These are phyloP conservation scores for Ferdinandea cuprea DNA, from an alignment of 2,888 invertebrate species.

Conservation along the genomic window DNA sequence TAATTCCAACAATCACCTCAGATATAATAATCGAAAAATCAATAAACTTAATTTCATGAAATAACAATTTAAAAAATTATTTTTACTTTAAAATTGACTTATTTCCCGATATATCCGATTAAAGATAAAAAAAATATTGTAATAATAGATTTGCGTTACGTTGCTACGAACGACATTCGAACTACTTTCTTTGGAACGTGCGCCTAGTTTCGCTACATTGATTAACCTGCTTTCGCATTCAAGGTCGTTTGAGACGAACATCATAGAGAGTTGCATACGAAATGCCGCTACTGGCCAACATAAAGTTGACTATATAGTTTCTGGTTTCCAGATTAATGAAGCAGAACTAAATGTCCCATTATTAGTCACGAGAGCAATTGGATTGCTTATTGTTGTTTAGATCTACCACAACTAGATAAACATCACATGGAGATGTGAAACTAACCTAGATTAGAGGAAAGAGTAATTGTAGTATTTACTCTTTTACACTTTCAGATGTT, in stretches of 20 bases:
- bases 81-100: too few relatives aligned
- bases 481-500: too few relatives aligned
- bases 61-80: too few relatives aligned
- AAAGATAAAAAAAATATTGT: too few relatives aligned
- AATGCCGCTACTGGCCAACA: slow-evolving; percentile 20
- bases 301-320: not conserved
- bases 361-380: slow-evolving; percentile 6
- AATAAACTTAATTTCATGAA: too few relatives aligned
- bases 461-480: too few relatives aligned
- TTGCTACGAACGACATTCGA: slow-evolving; percentile 14
- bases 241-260: slow-evolving; percentile 50
- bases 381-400: not conserved
- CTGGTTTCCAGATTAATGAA: slow-evolving; percentile 33
- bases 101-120: too few relatives aligned
- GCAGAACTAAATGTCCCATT: slow-evolving; percentile 18
- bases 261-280: not conserved
- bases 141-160: too few relatives aligned
- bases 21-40: too few relatives aligned
- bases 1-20: too few relatives aligned
- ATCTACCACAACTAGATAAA: not conserved
- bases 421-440: not conserved
- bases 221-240: slow-evolving; percentile 51
- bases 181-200: slow-evolving; percentile 53
- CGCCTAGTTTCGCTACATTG: slow-evolving; percentile 14
- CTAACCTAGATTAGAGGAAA: not conserved